Percentiles rank a stretch among this genome's conserved stretches.
Evolutionary conservation across 2,888 invertebrate species (phyloP).

Genomic region (Cenopis cana): DNA sequence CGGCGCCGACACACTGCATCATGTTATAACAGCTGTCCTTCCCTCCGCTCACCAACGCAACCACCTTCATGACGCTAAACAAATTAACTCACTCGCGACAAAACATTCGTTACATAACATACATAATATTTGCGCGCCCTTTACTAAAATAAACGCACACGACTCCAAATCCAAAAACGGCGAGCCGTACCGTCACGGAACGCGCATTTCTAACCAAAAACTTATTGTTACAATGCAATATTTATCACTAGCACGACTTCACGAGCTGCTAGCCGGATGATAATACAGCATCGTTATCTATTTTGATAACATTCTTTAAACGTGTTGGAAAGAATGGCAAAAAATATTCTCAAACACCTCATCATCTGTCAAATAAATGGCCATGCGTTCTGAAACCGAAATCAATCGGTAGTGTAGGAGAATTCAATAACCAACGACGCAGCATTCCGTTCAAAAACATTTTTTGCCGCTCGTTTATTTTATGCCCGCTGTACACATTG

Average conservation of each 20-base stretch:
- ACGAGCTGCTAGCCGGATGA: constrained; percentile 57
- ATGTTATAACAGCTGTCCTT: constrained; percentile 99
- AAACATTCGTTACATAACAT: constrained; percentile 80
- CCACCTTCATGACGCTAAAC: constrained; percentile 90
- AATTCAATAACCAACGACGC: not conserved
- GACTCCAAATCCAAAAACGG: constrained; percentile 69
- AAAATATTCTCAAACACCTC: constrained; percentile 56
- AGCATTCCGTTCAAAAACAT: constrained; percentile 21
- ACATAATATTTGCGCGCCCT: constrained; percentile 68
- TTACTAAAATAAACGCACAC: constrained; percentile 62
- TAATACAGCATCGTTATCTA: constrained; percentile 70
- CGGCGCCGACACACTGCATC: constrained; percentile 98
- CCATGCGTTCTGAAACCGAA: constrained; percentile 46
- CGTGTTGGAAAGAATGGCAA: constrained; percentile 61
- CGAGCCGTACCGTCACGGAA: constrained; percentile 57
- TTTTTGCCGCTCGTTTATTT: not conserved
- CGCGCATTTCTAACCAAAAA: constrained; percentile 62
- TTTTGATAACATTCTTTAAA: constrained; percentile 75
- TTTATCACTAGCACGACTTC: constrained; percentile 54
- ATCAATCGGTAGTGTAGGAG: not conserved
- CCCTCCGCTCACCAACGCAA: constrained; percentile 97
- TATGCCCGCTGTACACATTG: no score
- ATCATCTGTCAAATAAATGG: constrained; percentile 51
- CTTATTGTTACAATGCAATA: constrained; percentile 49
- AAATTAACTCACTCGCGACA: constrained; percentile 62